Conservation (phyloP, 2,797 vertebrate genomes). For the Syngnathus rostellatus region DNA sequence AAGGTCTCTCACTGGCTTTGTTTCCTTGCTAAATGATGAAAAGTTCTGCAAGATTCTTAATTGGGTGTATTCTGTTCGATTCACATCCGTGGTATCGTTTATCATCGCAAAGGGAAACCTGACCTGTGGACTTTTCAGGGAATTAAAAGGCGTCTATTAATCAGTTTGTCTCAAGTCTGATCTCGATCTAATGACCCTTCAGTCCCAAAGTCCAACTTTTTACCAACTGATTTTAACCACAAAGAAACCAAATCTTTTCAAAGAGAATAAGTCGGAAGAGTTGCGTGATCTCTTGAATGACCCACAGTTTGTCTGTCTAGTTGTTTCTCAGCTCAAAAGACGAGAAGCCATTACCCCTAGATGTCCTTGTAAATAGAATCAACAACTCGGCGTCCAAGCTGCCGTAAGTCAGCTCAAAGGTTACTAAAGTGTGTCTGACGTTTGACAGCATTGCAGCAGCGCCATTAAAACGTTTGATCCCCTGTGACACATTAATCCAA, state of each 20-base stretch:
- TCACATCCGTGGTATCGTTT: too few relatives aligned
- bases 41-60: too few relatives aligned
- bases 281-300: background rate
- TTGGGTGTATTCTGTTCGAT: too few relatives aligned
- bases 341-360: conserved; percentile 27
- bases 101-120: too few relatives aligned
- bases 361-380: conserved; percentile 40
- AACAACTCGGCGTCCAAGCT: conserved; percentile 24
- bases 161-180: background rate
- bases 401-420: conserved; percentile 21
- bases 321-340: background rate
- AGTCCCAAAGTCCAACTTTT: too few relatives aligned
- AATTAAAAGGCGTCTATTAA: background rate
- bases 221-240: too few relatives aligned
- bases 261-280: background rate
- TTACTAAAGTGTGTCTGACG: conserved; percentile 20
- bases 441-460: conserved; percentile 31
- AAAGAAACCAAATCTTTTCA: background rate
- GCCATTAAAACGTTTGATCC: conserved; percentile 10
- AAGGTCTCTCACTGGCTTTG: too few relatives aligned
- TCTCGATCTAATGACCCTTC: background rate
- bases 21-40: too few relatives aligned
- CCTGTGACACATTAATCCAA: background rate
- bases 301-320: background rate
- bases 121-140: too few relatives aligned